phyloP scores from a whole-genome alignment of 1,140 invertebrate genomes.

The Formica selysi region DNA sequence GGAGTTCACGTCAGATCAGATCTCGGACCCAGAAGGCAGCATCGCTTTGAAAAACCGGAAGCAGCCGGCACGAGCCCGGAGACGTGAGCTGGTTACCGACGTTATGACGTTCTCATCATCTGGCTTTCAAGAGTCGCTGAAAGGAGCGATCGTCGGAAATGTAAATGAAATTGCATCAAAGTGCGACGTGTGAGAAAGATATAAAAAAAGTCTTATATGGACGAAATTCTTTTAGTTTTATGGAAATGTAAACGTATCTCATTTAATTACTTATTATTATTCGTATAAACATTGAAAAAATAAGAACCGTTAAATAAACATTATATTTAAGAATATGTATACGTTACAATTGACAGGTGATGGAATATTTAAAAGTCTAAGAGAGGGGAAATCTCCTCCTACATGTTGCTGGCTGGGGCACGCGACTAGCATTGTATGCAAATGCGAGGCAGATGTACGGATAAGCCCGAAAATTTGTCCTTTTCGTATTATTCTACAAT shows the following conservation, averaged over 20 bases:
- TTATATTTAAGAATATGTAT: conserved; percentile 50
- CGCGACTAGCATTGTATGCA: conserved; percentile 83
- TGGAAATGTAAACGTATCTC: neutral
- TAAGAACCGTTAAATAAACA: neutral
- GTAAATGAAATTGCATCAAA: conserved; percentile 28
- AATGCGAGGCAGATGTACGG: conserved; percentile 76
- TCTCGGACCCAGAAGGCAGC: conserved; percentile 72
- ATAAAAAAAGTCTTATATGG: neutral
- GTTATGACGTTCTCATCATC: conserved; percentile 69
- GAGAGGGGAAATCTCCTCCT: conserved; percentile 68
- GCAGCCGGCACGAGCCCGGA: conserved; percentile 80
- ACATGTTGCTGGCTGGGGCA: conserved; percentile 70
- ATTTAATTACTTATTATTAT: neutral
- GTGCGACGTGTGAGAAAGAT: neutral
- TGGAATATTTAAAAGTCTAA: conserved; percentile 77
- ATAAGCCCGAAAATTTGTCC: conserved; percentile 71
- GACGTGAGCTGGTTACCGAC: conserved; percentile 76
- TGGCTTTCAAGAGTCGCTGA: conserved; percentile 65
- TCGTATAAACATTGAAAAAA: conserved; percentile 1
- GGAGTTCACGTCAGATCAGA: conserved; percentile 71
- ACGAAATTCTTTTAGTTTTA: neutral
- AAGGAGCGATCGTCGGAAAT: conserved; percentile 16
- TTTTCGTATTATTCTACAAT: conserved; percentile 15
- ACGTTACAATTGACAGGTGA: conserved; percentile 81
- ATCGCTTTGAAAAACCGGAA: conserved; percentile 77